Base-by-base conservation (phyloP, 2,113 vertebrate genomes). In the Cygnus atratus region DNA sequence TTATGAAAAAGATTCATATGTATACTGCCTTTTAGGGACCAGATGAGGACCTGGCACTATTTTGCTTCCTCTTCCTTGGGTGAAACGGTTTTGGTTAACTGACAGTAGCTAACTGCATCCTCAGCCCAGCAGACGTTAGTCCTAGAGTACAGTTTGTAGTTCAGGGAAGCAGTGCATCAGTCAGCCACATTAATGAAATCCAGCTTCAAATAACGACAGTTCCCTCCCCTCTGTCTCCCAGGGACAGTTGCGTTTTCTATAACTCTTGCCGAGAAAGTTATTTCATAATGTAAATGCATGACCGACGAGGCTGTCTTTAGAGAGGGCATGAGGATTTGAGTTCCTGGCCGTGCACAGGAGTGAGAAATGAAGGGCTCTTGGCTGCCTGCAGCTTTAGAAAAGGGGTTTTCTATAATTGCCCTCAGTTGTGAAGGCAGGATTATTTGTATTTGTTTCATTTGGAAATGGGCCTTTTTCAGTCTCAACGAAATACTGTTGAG, bases 381-480 rank as follows among this genome's bases (percentile, higher is more conserved):
- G 87, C 87, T 94, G 88, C 78, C 81, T 86, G 79, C 54, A 71
- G 76, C 50, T 90, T 87, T 58, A 91, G 62, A 94, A 94, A 91
- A 87, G 77, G 75, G 68, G 35, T 79, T 92, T 95, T 95, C 86
- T 95, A 44, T 94, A 95, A 95, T 96, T 74, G 74, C 84, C 29
- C 75, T 93, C 72, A 70, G 92, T 88, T 93, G 92, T 86, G 96
- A 94, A 89, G 68, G 61, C 82, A 94, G 65, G 67, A 87, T 96
- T 97, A 96, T 96, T 96, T 94, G 83, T 92, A 57, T 95, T 93
- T 97, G 86, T 94, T 96, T 90, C 81, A 48, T 93, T 97, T 97
- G 96, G 92, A 96, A 92, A 71, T 39, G 76, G 33, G 81, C 93
- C 88, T 87, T 91, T 95, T 94, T 87, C 55, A 33, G 33, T 95